Percentiles rank a stretch among this genome's conserved stretches.
These are phyloP conservation scores for Sus cebifrons DNA, from an alignment of 2,797 vertebrate genomes.

Conservation along the genomic window DNA sequence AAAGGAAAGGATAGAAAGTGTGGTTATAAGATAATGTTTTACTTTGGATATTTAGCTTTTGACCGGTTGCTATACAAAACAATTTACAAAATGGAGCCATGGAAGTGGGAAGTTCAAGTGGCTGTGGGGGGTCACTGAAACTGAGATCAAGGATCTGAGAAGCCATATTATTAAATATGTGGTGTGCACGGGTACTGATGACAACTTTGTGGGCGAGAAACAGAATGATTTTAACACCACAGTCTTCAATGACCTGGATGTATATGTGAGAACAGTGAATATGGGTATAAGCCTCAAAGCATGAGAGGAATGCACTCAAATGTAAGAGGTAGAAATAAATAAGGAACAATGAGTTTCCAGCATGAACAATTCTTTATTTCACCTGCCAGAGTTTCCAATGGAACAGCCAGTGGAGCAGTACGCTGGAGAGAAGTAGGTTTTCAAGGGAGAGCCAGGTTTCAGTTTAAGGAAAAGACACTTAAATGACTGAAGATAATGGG, in stretches of 20 bases:
- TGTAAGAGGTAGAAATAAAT: background rate
- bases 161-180: background rate
- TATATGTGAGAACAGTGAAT: background rate
- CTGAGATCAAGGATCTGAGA: background rate
- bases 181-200: rapidly evolving
- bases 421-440: background rate
- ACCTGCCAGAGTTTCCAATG: background rate
- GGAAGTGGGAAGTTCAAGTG: background rate
- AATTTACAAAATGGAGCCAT: background rate
- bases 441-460: background rate
- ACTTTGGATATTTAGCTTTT: background rate
- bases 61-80: background rate
- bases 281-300: background rate
- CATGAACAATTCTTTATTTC: background rate
- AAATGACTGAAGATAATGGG: background rate
- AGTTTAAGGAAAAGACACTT: background rate
- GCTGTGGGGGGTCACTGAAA: background rate
- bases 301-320: background rate
- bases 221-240: background rate
- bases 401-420: background rate
- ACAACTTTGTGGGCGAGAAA: background rate
- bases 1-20: no score
- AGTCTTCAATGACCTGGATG: no score
- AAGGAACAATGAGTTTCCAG: no score
- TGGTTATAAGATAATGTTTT: background rate